Evolutionary conservation across 2,113 vertebrate genomes (phyloP), one percentile per base, ranked within the genome.

Genomic region (Bolborhynchus lineola): DNA sequence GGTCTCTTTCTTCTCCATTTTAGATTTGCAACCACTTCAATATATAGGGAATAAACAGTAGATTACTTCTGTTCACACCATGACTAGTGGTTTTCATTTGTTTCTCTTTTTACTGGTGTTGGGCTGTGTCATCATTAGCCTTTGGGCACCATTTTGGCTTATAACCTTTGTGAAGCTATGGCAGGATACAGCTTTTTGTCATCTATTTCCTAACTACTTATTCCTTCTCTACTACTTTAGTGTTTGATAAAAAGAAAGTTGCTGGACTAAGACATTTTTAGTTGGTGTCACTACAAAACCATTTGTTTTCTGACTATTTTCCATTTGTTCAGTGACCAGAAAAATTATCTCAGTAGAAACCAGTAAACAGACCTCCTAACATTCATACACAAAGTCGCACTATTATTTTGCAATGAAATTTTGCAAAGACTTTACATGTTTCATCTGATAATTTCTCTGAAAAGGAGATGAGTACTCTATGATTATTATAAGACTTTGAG

Each of bases 51-150:
- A 92, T 92, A 86, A 86, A 92, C n/a, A 63, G 41, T 76, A 81
- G 76, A 49, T 81, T 75, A 28, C 62, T 49, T 63, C 53, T 15
- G 37, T 69, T 47, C 31, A 57, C 26, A 37, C 14, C 2, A 42
- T n/a, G 35, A 9, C 41, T 16, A 13, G 2, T 42, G 4, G 7
- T 42, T 85, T 42, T 67, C 3, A 15, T 77, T 42, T 77, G 0
- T 11, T 55, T 44, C 16, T 41, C 3, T 23, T 62, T 29, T 57
- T 49, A 20, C 0, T 0, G 3, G 1, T 55, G 33, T 65, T 62
- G 7, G 9, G 4, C 37, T 77, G 0, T 25, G 6, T 28, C 9
- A 35, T n/a, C 17, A 8, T 41, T 33, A 50, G 11, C 33, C 17
- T 49, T 82, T 42, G 15, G 5, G 4, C 46, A 62, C 3, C 25